These are phyloP conservation scores for Nothocercus nigrocapillus DNA, from an alignment of 2,113 vertebrate species.

Conservation along the genomic window DNA sequence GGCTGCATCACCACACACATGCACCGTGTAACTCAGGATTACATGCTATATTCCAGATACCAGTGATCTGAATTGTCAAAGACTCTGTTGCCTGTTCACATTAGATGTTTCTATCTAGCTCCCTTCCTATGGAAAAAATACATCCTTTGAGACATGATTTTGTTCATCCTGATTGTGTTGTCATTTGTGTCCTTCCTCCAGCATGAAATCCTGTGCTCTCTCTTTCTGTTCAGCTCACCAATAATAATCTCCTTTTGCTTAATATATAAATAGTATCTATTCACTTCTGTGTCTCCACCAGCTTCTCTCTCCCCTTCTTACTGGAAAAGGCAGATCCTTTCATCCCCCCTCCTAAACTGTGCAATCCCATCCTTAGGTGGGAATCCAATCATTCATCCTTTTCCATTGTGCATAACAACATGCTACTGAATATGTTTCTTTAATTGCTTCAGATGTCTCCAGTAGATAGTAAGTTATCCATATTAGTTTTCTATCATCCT, in stretches of 20 bases:
- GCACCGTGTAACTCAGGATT: not conserved
- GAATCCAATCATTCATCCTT: not conserved
- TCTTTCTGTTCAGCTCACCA: not conserved
- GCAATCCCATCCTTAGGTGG: not conserved
- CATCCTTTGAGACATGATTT: not conserved
- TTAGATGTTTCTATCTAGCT: not conserved
- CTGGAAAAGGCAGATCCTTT: not conserved
- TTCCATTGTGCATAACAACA: not conserved
- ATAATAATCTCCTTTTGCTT: not conserved
- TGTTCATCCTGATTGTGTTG: not conserved
- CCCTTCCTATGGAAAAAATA: not conserved
- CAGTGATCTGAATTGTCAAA: not conserved
- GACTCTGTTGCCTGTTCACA: not conserved
- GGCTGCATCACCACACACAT: not conserved
- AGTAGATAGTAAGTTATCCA: not conserved
- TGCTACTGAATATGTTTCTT: not conserved
- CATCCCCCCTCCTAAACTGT: not conserved
- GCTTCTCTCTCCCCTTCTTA: not conserved
- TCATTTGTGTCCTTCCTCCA: not conserved
- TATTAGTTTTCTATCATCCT: not conserved
- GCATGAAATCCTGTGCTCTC: not conserved
- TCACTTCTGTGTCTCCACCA: not conserved
- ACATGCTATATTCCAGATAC: not conserved
- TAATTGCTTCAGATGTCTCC: not conserved
- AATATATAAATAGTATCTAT: not conserved